These are phyloP conservation scores for Lacerta viridis DNA, from an alignment of 2,797 vertebrate genomes.

Conservation along the genomic window DNA sequence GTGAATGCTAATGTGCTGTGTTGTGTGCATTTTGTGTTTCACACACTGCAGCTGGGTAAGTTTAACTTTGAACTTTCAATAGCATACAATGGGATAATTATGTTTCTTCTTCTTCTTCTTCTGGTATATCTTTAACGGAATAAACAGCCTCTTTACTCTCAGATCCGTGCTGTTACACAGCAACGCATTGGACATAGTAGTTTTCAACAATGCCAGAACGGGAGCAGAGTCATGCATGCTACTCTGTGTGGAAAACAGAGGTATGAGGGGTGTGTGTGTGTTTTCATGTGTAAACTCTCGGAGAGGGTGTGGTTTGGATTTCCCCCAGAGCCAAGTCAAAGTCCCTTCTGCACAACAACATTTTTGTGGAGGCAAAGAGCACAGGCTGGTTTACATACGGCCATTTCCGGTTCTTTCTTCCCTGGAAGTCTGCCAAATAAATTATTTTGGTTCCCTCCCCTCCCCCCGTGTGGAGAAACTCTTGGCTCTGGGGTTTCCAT, in stretches of 20 bases:
- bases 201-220: not conserved
- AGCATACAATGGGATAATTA: not conserved
- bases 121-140: not conserved
- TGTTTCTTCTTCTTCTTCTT: not conserved
- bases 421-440: not conserved
- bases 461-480: not conserved
- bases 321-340: not conserved
- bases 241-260: not conserved
- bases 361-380: not conserved
- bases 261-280: no score
- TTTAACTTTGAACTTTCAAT: no score
- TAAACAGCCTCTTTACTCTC: not conserved
- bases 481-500: not conserved
- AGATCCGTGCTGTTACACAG: not conserved
- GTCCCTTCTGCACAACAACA: not conserved
- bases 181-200: not conserved
- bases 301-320: not conserved
- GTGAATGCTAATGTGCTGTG: no score
- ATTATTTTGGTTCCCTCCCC: no score
- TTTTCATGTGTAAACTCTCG: not conserved
- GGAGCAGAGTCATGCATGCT: not conserved
- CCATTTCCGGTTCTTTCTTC: no score
- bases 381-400: not conserved
- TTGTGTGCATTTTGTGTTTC: no score
- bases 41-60: no score